These are phyloP conservation scores for Heliconius cydno DNA, from an alignment of 2,888 invertebrate genomes.

Conservation along the genomic window DNA sequence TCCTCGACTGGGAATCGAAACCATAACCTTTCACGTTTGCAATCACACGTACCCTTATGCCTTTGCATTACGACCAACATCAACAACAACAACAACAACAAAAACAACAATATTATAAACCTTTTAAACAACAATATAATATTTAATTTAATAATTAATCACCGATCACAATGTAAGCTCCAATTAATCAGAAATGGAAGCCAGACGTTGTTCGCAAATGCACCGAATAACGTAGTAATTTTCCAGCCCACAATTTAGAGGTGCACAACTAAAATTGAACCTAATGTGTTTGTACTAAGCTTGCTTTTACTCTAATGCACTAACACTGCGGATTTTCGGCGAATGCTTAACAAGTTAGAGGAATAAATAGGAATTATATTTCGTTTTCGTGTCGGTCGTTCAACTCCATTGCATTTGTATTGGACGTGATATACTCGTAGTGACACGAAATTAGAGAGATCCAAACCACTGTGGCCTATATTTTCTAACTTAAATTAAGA, in stretches of 20 bases:
- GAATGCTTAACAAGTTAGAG: slow-evolving; percentile 42
- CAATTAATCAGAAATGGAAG: slow-evolving; percentile 46
- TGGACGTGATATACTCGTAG: slow-evolving; percentile 8
- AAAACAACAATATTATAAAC: too few species aligned
- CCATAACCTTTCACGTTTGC: too few species aligned
- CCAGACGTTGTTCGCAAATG: slow-evolving; percentile 47
- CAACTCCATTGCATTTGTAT: slow-evolving; percentile 44
- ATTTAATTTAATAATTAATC: slow-evolving; percentile 36
- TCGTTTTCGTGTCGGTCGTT: slow-evolving; percentile 44
- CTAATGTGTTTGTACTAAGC: slow-evolving; percentile 39
- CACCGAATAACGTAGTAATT: slow-evolving; percentile 48
- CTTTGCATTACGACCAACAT: too few species aligned
- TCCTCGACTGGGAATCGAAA: too few species aligned
- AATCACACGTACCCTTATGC: too few species aligned
- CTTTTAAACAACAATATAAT: background rate
- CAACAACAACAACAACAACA: too few species aligned
- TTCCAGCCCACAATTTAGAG: slow-evolving; percentile 45
- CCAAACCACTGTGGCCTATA: background rate
- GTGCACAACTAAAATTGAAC: slow-evolving; percentile 44
- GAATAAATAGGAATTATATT: slow-evolving; percentile 46
- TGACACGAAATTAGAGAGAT: background rate
- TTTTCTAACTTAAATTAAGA: background rate
- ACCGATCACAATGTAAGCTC: slow-evolving; percentile 41
- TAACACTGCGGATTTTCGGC: slow-evolving; percentile 46
- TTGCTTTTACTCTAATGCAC: slow-evolving; percentile 35